Conservation (phyloP, 2,113 vertebrate genomes). For the Vidua chalybeata region DNA sequence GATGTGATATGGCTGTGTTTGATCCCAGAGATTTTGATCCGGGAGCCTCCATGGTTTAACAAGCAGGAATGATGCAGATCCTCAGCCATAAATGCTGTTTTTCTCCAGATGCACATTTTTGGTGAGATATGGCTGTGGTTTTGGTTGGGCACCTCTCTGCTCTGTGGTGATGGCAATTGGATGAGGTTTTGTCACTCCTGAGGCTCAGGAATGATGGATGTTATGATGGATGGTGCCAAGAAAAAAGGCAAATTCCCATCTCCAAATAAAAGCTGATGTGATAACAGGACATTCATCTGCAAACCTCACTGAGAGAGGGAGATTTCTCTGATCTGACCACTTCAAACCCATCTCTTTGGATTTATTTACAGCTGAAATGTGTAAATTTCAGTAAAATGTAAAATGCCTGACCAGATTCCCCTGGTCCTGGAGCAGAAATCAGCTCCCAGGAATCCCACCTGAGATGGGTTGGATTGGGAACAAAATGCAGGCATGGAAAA, state of each 20-base stretch:
- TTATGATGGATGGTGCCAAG: neutral
- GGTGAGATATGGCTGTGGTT: neutral
- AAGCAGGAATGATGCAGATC: no score
- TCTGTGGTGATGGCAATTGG: fast-evolving
- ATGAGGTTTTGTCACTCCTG: neutral
- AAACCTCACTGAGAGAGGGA: neutral
- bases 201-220: no score
- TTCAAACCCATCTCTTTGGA: neutral
- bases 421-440: neutral
- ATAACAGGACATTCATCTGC: neutral
- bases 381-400: no score
- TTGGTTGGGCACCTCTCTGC: neutral
- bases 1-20: neutral
- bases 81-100: no score
- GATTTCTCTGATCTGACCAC: neutral
- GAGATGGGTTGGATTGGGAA: neutral
- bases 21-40: no score
- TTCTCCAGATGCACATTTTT: neutral
- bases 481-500: neutral
- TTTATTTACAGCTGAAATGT: neutral
- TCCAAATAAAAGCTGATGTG: neutral
- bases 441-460: neutral
- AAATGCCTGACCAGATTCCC: neutral
- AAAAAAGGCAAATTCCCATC: neutral
- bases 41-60: no score